A percentile compares a stretch with the other conserved stretches of the same genome.
phyloP scores from a whole-genome alignment of 2,113 vertebrate species.

The Talpa occidentalis region DNA sequence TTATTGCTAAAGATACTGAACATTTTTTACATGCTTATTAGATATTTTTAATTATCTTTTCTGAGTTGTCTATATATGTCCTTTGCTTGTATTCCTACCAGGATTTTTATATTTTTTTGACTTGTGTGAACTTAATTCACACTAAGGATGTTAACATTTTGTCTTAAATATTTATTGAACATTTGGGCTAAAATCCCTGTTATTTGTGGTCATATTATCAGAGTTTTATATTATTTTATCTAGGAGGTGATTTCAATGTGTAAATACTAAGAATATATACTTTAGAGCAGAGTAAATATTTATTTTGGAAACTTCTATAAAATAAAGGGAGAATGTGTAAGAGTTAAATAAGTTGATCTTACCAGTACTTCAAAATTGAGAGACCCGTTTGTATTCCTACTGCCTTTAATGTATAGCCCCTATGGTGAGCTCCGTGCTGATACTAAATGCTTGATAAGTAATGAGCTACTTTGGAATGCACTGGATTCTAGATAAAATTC shows the following conservation, averaged over 20 bases:
- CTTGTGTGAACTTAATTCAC: background rate
- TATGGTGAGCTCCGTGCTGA: background rate
- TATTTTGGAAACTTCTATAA: constrained; percentile 22
- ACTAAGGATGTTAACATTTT: constrained; percentile 5
- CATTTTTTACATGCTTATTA: background rate
- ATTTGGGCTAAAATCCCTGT: background rate
- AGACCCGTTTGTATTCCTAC: background rate
- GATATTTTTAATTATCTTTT: constrained; percentile 42
- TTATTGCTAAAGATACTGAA: background rate
- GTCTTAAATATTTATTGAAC: constrained; percentile 31
- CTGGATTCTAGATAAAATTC: constrained; percentile 20
- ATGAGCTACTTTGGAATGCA: background rate
- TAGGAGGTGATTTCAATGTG: constrained; percentile 17
- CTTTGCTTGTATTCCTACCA: background rate
- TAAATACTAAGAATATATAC: constrained; percentile 23
- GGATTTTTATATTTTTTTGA: constrained; percentile 4
- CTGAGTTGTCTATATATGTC: background rate
- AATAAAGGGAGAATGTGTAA: background rate
- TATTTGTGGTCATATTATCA: background rate
- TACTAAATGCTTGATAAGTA: background rate
- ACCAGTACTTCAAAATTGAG: background rate
- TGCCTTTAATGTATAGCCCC: background rate
- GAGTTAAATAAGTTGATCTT: background rate
- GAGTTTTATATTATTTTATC: background rate
- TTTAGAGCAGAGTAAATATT: background rate